These are phyloP conservation scores for Dipodomys merriami DNA, from an alignment of 2,113 vertebrate genomes.

Conservation along the genomic window DNA sequence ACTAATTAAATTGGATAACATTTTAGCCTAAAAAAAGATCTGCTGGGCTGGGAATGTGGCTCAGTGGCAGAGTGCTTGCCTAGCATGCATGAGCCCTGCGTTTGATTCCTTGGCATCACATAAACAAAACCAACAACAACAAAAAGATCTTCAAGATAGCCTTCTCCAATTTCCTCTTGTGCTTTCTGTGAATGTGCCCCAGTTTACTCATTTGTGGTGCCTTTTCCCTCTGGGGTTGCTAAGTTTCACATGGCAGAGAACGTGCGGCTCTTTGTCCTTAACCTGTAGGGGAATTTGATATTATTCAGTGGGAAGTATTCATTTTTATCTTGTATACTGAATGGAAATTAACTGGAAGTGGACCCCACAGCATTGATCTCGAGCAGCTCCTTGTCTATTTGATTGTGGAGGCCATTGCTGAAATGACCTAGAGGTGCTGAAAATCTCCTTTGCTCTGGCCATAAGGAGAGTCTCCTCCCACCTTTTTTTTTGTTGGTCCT, in stretches of 20 bases:
- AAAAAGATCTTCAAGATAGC: conserved; percentile 23
- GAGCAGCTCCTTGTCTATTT: not conserved
- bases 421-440: conserved; percentile 51
- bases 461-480: conserved; percentile 34
- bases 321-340: not conserved
- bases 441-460: conserved; percentile 63
- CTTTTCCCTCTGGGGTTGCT: not conserved
- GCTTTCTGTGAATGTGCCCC: not conserved
- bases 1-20: not conserved
- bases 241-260: not conserved
- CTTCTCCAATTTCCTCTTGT: not conserved
- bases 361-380: not conserved
- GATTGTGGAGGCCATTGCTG: not conserved
- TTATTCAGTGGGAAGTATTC: not conserved
- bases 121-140: not conserved
- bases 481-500: too few species aligned
- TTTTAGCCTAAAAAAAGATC: not conserved
- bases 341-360: not conserved
- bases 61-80: too few species aligned
- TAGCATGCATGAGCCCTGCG: not conserved
- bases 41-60: too few species aligned
- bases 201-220: not conserved
- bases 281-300: not conserved
- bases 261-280: not conserved
- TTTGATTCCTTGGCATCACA: not conserved